A percentile compares a stretch with the other conserved stretches of the same genome.
Evolutionary conservation across 37 sponge, comb jelly and placozoan species (phyloP).

Genomic region (Tethya wilhelma): DNA sequence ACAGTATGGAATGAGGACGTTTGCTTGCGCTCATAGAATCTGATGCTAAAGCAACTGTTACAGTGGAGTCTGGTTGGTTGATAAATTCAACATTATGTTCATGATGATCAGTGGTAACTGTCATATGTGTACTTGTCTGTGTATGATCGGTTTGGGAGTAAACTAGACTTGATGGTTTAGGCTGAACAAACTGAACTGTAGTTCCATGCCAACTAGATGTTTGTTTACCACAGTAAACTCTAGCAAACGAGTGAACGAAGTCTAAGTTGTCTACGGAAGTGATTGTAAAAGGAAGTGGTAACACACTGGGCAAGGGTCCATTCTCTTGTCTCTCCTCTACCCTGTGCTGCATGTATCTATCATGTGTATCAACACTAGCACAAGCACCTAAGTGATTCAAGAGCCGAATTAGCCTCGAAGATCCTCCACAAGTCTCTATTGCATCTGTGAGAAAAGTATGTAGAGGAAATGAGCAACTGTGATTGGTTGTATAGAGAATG

Average conservation of each 20-base stretch:
- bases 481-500: slow-evolving; percentile 4
- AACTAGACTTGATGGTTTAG: neutral
- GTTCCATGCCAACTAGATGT: slow-evolving; percentile 29
- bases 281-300: neutral
- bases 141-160: neutral
- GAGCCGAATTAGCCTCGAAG: neutral
- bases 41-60: neutral
- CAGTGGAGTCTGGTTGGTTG: neutral
- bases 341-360: slow-evolving; percentile 6
- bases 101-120: neutral
- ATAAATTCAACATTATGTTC: neutral
- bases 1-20: neutral
- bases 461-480: slow-evolving; percentile 22
- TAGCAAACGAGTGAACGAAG: slow-evolving; percentile 34
- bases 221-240: slow-evolving; percentile 6
- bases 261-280: slow-evolving; percentile 30
- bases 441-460: slow-evolving; percentile 24
- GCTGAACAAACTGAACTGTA: slow-evolving; percentile 25
- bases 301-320: neutral
- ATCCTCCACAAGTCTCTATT: slow-evolving; percentile 26
- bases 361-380: neutral
- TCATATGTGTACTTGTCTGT: neutral
- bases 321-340: neutral
- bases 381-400: slow-evolving; percentile 32
- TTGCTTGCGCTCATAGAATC: neutral